A percentile compares a stretch with the other conserved stretches of the same genome.
These are phyloP conservation scores for Alces alces DNA, from an alignment of 2,113 vertebrate genomes.

Conservation along the genomic window DNA sequence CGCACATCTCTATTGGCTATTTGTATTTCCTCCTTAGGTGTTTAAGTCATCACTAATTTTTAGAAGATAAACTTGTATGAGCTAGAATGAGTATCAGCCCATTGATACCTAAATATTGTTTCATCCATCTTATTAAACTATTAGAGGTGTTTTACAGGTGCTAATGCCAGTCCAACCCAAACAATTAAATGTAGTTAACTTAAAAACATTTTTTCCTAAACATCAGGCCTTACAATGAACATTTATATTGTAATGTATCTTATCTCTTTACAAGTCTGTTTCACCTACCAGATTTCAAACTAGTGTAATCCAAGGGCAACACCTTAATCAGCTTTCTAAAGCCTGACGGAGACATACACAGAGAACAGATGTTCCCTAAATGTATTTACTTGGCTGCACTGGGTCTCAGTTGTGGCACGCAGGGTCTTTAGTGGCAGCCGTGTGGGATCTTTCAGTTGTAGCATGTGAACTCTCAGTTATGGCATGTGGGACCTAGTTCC, in stretches of 20 bases:
- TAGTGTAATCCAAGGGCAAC: neutral
- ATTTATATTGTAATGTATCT: neutral
- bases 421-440: neutral
- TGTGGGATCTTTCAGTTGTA: neutral
- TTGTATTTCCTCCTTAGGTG: neutral
- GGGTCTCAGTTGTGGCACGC: rapidly evolving
- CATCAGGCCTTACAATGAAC: neutral
- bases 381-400: neutral
- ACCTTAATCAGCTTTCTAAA: neutral
- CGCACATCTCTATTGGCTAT: neutral
- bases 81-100: neutral
- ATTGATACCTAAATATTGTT: neutral
- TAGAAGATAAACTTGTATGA: neutral
- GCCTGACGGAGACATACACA: neutral
- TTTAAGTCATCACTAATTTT: neutral
- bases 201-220: neutral
- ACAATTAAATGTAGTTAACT: neutral
- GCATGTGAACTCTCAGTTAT: neutral
- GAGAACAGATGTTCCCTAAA: neutral
- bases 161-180: neutral
- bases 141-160: neutral
- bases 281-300: neutral
- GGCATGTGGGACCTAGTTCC: neutral
- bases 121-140: neutral
- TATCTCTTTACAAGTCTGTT: neutral